Evolutionary conservation across 1,140 invertebrate species (phyloP), one percentile per base, ranked within the genome.

Genomic region (Temnothorax curvispinosus): DNA sequence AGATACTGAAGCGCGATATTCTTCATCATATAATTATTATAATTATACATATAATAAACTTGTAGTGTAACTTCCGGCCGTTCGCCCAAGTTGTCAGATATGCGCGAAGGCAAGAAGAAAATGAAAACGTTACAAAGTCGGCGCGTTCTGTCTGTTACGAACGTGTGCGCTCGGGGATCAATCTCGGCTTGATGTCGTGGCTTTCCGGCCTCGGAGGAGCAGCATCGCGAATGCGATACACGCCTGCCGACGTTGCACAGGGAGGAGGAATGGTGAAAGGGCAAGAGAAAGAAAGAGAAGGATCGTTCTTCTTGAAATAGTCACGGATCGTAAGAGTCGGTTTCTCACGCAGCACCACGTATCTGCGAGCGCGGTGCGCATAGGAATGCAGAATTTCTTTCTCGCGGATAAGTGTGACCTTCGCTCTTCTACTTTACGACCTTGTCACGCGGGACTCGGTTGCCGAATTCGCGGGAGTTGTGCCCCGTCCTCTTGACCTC

Each of bases 321-420:
- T 78, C 75, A 35, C 58, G 41, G 18, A 47, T 41, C 41, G 47
- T 13, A 32, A 13, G 13, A 47, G 69, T 52, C 27, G 69, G 44
- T 72, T 47, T 72, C 72, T 38, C 50, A 38, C 18, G 72, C 52
- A 38, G 50, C 35, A 47, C 27, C 58, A 56, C 27, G 35, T 78
- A 27, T 41, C 27, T 38, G 56, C 56, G 41, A 44, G 27, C 58
- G 41, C 41, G 58, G 13, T 47, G 58, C 75, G 58, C 75, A 78
- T 35, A 64, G 41, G 60, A 78, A 78, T 62, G 75, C 75, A 47
- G 8, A 78, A 78, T 78, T 47, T 78, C 58, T 62, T 78, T 78
- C 18, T 64, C 58, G 58, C 58, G 27, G 58, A 47, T 13, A 38
- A 21, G 47, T 35, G 58, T 47, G 58, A 35, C 75, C 75, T 78